Base-by-base conservation (phyloP, 2,797 vertebrate genomes). In the Lerista edwardsae region DNA sequence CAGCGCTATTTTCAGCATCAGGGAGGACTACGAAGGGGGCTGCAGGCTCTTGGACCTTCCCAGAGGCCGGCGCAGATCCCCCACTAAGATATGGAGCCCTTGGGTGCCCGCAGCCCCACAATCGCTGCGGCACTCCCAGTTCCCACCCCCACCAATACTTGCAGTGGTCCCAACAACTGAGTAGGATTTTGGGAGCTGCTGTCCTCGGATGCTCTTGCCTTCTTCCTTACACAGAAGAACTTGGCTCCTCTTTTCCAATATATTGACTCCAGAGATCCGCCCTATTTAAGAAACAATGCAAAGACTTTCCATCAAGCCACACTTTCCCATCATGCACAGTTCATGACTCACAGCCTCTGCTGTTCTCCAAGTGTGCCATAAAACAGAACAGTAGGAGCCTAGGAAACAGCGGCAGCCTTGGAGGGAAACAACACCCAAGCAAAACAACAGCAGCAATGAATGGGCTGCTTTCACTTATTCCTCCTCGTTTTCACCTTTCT, bases 241-340 rank as follows among this genome's bases (percentile, higher is more conserved):
- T 51, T 68, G 14, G 75, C 6, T 51, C 25, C 36, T 73, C 41
- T 65, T 64, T 34, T 31, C 64, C 64, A 25, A 39, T 51, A 65
- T 7, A n/a, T 23, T 39, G 59, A 25, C 77, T 80, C 71, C 39
- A 75, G 71, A 51, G 77, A 57, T 27, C 71, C 71, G 27, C 72
- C 34, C 44, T 74, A 25, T 31, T 67, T 67, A 41, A 75, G 61
- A 80, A 65, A 68, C 61, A 31, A 68, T 68, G n/a, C 61, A 74
- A 65, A n/a, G 44, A 57, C 47, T 85, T 85, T 80, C 84, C 77
- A 75, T 23, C 59, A 34, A 79, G 51, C n/a, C 39, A 80, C 17
- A 59, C 67, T 68, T 85, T 68, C 61, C 71, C 27, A 79, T 79
- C 34, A 57, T 65, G 67, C 59, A 55, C 4, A 23, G 69, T n/a